Evolutionary conservation across 2,888 invertebrate species (phyloP).

Genomic region (Ophonus ardosiacus): DNA sequence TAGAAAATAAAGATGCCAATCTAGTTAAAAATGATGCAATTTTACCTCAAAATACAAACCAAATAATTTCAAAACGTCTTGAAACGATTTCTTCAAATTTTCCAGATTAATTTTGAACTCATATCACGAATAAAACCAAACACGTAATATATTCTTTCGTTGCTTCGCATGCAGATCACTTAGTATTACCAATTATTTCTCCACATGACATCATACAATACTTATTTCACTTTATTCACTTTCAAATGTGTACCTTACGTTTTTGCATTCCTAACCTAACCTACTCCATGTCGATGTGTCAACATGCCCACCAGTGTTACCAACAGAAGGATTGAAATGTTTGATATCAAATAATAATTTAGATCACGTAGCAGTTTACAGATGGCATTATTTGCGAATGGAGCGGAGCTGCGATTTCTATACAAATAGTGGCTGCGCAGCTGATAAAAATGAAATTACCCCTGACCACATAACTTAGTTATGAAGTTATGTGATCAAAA

Average conservation of each 20-base stretch:
- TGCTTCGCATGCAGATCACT: slow-evolving; percentile 25
- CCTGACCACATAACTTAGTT: no score
- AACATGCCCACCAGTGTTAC: slow-evolving; percentile 17
- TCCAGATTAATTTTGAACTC: slow-evolving; percentile 7
- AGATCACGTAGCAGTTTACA: neutral
- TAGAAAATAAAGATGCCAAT: neutral
- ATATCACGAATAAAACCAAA: slow-evolving; percentile 23
- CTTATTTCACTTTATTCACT: slow-evolving; percentile 27
- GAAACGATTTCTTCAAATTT: slow-evolving; percentile 1
- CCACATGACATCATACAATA: slow-evolving; percentile 33
- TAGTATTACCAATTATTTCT: slow-evolving; percentile 43
- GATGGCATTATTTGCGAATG: no score
- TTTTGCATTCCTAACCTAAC: slow-evolving; percentile 38
- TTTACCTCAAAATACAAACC: neutral
- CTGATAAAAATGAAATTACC: no score
- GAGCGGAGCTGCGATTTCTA: no score
- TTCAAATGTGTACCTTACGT: neutral
- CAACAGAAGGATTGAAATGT: neutral
- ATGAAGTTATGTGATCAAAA: no score
- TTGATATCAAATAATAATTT: neutral
- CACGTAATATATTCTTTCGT: slow-evolving; percentile 19
- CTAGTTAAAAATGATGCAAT: neutral
- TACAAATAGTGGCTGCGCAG: no score
- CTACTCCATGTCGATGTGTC: slow-evolving; percentile 3
- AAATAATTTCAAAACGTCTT: neutral